A percentile compares a stretch with the other conserved stretches of the same genome.
These are phyloP conservation scores for Agonopterix heracliana DNA, from an alignment of 2,888 invertebrate species.

Conservation along the genomic window DNA sequence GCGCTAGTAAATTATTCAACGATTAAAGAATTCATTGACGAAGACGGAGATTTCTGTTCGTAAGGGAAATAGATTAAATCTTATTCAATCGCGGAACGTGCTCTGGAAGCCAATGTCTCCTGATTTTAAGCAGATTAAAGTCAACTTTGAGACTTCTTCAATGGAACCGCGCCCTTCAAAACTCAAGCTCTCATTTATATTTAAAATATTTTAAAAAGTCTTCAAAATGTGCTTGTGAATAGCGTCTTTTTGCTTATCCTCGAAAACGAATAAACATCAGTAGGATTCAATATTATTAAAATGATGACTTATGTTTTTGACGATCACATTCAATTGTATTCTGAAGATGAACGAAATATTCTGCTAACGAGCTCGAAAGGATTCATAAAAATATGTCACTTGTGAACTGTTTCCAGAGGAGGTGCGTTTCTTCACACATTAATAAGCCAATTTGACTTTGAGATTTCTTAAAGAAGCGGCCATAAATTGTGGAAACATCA, in stretches of 20 bases:
- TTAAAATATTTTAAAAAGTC: conserved; percentile 35
- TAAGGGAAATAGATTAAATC: conserved; percentile 65
- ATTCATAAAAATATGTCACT: conserved; percentile 65
- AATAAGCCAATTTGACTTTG: conserved; percentile 69
- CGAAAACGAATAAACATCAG: conserved; percentile 33
- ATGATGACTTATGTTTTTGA: conserved; percentile 65
- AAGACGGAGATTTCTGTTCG: conserved; percentile 43
- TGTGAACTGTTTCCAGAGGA: conserved; percentile 41
- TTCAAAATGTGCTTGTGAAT: conserved; percentile 33
- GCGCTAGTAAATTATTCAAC: conserved; percentile 61
- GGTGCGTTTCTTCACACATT: conserved; percentile 73
- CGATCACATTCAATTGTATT: conserved; percentile 72
- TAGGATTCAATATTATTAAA: conserved; percentile 47
- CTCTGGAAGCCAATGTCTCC: conserved; percentile 57
- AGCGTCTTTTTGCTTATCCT: conserved; percentile 34
- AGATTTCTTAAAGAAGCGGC: conserved; percentile 56
- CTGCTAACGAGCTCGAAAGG: conserved; percentile 59
- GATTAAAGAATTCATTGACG: conserved; percentile 50
- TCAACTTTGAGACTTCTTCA: conserved; percentile 46
- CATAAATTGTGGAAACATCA: conserved; percentile 71
- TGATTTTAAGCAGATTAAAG: conserved; percentile 64
- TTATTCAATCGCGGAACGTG: conserved; percentile 63
- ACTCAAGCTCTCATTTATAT: conserved; percentile 41
- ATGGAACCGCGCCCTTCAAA: conserved; percentile 36
- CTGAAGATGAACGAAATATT: conserved; percentile 54